Base-by-base conservation (phyloP, 2,113 vertebrate genomes). In the Ptyas mucosa region DNA sequence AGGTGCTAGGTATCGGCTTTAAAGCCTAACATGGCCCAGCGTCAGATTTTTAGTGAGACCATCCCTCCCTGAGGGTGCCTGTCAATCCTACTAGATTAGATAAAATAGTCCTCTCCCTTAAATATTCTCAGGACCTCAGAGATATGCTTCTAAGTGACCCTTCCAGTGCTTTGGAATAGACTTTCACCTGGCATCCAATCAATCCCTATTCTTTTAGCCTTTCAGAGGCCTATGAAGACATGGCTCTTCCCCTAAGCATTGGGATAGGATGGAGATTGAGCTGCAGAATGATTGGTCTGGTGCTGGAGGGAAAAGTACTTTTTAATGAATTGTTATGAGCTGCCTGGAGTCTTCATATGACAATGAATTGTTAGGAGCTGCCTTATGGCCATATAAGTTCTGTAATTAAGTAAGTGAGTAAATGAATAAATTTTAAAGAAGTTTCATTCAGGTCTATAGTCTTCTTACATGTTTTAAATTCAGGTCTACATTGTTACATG, bases 401-500 rank as follows among this genome's bases (percentile, higher is more conserved):
- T 39, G 34, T 21, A 81, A 39, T 39, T 81, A 81, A 34, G 14
- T 34, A 34, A 39, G 18, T n/a, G 12, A n/a, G 8, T 81, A 81
- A 15, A 75, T 34, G 15, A 34, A 20, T 81, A 39, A 0, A 39
- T 39, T 85, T 86, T 52, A 29, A 26, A 90, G 5, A 75, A 49
- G 46, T 43, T 91, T 87, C 93, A 81, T 94, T 90, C 88, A 69
- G 11, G 5, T 69, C 93, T 95, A 52, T 95, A 96, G 95, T 95
- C 23, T 89, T 95, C 89, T 92, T 93, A 93, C 52, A 5, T 94
- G 92, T 93, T 97, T 97, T 95, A 94, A 96, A 95, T 97, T 97
- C 93, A 69, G 12, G 29, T 34, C 94, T 95, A 55, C 95, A 96
- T 95, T 95, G 29, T 89, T 95, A 93, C 43, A 7, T 94, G 93